Conservation (phyloP, 1,140 invertebrate species). For the Nomia melanderi region DNA sequence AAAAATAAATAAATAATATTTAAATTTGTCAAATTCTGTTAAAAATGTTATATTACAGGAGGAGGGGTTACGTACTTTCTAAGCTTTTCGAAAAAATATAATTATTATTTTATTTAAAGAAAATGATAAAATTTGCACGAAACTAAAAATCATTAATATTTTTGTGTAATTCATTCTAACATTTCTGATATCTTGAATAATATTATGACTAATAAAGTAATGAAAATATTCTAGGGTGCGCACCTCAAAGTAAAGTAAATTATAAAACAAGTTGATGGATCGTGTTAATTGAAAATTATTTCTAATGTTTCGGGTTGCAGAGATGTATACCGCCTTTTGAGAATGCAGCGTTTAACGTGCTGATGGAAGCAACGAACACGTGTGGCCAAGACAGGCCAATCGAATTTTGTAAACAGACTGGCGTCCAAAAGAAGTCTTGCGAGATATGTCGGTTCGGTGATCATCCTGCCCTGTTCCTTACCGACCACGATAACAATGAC, state of each 20-base stretch:
- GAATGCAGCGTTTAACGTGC: constrained; percentile 94
- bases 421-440: constrained; percentile 82
- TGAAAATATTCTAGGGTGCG: not conserved
- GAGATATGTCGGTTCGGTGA: constrained; percentile 81
- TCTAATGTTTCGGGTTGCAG: constrained; percentile 80
- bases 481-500: constrained; percentile 93
- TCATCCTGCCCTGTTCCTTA: constrained; percentile 91
- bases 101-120: too few species aligned
- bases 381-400: constrained; percentile 90
- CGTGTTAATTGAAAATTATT: not conserved
- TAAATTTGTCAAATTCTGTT: too few species aligned
- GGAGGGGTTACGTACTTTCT: too few species aligned
- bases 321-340: constrained; percentile 97
- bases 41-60: too few species aligned
- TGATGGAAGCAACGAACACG: constrained; percentile 96
- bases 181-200: too few species aligned
- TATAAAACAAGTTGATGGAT: not conserved
- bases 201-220: not conserved
- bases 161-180: too few species aligned
- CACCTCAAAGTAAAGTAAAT: not conserved
- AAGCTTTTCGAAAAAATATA: too few species aligned
- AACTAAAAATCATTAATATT: too few species aligned
- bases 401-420: constrained; percentile 95
- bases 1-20: too few species aligned
- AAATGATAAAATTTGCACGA: too few species aligned